Evolutionary conservation across 2,797 vertebrate genomes (phyloP), one percentile per base, ranked within the genome.

Genomic region (Sorex maritimensis): DNA sequence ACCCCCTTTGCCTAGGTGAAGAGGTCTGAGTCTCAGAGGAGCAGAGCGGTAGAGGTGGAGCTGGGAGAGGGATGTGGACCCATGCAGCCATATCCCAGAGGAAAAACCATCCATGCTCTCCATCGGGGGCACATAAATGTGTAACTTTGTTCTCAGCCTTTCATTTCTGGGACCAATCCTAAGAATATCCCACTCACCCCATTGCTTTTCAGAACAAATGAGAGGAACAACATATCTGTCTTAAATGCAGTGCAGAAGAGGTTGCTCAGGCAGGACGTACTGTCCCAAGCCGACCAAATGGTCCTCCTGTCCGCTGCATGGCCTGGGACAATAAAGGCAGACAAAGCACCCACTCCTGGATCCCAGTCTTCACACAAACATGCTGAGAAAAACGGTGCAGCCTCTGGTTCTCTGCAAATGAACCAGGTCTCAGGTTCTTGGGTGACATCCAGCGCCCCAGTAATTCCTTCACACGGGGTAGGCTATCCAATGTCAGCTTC

Each of bases 251-350:
- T 34, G 49, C 6, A 88, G 8, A 71, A 44, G 7, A 2, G 44
- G 1, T 4, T 55, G 17, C 1, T 38, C 0, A 0, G 3, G 6
- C 21, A 44, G 2, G 17, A 19, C 8, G 5, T 1, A 1, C 23
- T 13, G 4, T n/a, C 34, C 58, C 83, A 77, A 86, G 55, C 26
- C 58, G n/a, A 55, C 12, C 4, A 9, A 21, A 30, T 19, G 38
- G 38, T 9, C 14, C 14, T 46, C 38, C 24, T 74, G 3, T 4
- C 71, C 41, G 28, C 24, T 26, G 81, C 58, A 61, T 21, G 23
- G 21, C 19, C 10, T 5, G 77, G 24, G 58, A 61, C 58, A 61
- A 21, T 61, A 17, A 61, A 61, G 58, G 5, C 69, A 84, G 68
- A 67, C 7, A 44, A 21, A 1, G 26, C 12, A 44, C 72, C 46